These are phyloP conservation scores for Remorina albescens DNA, from an alignment of 2,797 vertebrate species.

Conservation along the genomic window DNA sequence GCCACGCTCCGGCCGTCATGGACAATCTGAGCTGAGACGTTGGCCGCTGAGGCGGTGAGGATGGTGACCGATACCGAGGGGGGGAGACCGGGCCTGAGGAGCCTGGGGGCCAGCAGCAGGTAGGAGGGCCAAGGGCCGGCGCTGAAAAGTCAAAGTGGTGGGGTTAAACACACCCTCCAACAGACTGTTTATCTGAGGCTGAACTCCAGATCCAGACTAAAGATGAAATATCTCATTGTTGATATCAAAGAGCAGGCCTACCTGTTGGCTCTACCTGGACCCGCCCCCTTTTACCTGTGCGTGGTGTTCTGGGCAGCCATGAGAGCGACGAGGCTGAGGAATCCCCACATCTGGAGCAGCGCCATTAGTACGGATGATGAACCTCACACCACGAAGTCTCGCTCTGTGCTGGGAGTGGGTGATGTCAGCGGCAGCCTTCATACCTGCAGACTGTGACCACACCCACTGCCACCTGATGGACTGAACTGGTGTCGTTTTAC, in stretches of 20 bases:
- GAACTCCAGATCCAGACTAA: too few species aligned
- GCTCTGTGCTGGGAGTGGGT: conserved; percentile 17
- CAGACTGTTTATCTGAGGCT: too few species aligned
- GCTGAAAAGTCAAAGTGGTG: conserved; percentile 17
- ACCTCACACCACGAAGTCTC: background rate
- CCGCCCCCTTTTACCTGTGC: conserved; percentile 35
- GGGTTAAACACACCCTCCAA: too few species aligned
- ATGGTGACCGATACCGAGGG: conserved; percentile 66
- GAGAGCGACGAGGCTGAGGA: conserved; percentile 52
- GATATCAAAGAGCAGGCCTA: background rate
- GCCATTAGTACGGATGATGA: conserved; percentile 65
- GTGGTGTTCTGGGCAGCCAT: conserved; percentile 18
- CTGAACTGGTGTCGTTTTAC: conserved; percentile 26
- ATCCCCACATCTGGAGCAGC: conserved; percentile 43
- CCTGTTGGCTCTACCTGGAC: background rate
- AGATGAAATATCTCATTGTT: background rate
- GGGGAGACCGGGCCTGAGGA: conserved; percentile 52
- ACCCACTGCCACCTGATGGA: conserved; percentile 19
- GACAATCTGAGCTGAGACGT: conserved; percentile 58
- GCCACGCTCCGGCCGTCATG: conserved; percentile 35
- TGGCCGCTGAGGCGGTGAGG: conserved; percentile 46
- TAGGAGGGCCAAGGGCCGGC: conserved; percentile 56
- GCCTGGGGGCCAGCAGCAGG: conserved; percentile 70
- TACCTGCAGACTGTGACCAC: conserved; percentile 47
- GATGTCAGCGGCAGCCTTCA: conserved; percentile 33